phyloP scores from a whole-genome alignment of 2,888 invertebrate species.

The Lymantria monacha region DNA sequence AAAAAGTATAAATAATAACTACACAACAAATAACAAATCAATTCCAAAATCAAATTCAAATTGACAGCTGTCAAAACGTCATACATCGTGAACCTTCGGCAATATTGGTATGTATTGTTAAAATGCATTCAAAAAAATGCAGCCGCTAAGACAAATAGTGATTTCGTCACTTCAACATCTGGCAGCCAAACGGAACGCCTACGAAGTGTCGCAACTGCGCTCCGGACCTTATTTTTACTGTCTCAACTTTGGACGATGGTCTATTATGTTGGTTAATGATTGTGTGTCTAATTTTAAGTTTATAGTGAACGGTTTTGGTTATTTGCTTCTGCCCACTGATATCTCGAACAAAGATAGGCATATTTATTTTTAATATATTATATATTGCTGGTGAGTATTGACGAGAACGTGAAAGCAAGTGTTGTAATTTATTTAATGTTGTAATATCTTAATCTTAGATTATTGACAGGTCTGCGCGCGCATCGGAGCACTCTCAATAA shows the following conservation, averaged over 20 bases:
- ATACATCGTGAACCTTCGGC: constrained; percentile 19
- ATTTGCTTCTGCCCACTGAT: constrained; percentile 11
- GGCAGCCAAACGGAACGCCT: constrained; percentile 45
- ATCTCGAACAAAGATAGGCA: background rate
- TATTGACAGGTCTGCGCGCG: too few species aligned
- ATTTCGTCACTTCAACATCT: constrained; percentile 52
- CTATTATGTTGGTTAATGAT: constrained; percentile 30
- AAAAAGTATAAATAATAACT: too few species aligned
- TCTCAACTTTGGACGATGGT: constrained; percentile 29
- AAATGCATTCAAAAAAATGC: constrained; percentile 36
- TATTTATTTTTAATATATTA: background rate
- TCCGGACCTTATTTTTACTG: constrained; percentile 37
- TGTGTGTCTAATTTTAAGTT: constrained; percentile 28
- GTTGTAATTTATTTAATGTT: too few species aligned
- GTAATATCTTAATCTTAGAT: too few species aligned
- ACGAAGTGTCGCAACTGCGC: constrained; percentile 33
- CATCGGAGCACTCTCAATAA: too few species aligned
- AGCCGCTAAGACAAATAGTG: constrained; percentile 37
- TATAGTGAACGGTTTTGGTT: constrained; percentile 13
- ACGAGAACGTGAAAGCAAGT: too few species aligned
- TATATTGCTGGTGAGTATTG: too few species aligned
- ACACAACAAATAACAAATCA: constrained; percentile 3
- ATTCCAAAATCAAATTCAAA: constrained; percentile 18
- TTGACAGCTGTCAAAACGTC: constrained; percentile 42
- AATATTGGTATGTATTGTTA: constrained; percentile 6